phyloP scores from a whole-genome alignment of 1,140 invertebrate genomes.

The Diuraphis noxia region DNA sequence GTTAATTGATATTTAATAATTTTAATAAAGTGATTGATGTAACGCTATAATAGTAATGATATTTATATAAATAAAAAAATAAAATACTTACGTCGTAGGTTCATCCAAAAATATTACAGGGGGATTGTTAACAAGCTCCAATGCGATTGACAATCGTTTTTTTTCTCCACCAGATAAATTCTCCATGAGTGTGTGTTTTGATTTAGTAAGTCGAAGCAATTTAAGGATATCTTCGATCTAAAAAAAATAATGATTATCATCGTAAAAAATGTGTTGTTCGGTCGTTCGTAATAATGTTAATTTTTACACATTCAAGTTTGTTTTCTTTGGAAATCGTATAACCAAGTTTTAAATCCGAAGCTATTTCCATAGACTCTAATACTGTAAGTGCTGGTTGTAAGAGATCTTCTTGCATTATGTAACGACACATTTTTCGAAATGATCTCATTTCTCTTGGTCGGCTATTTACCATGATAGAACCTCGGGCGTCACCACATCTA shows the following conservation, averaged over 20 bases:
- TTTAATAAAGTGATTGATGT: neutral
- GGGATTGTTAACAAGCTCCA: conserved; percentile 94
- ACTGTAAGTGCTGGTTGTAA: conserved; percentile 84
- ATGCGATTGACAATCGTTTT: conserved; percentile 87
- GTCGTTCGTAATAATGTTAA: neutral
- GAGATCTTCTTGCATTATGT: conserved; percentile 94
- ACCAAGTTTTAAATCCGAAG: conserved; percentile 84
- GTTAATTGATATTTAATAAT: neutral
- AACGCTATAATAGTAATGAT: neutral
- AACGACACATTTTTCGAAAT: conserved; percentile 86
- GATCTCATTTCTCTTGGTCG: conserved; percentile 71
- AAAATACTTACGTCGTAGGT: conserved; percentile 74
- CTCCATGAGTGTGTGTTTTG: conserved; percentile 71
- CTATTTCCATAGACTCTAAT: conserved; percentile 80
- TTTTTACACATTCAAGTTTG: conserved; percentile 73
- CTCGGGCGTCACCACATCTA: conserved; percentile 66
- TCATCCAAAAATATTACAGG: conserved; percentile 84
- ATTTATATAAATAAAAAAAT: neutral
- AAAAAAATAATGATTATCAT: conserved; percentile 58
- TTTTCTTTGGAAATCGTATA: conserved; percentile 66
- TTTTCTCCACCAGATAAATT: conserved; percentile 87
- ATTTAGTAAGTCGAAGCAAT: conserved; percentile 67
- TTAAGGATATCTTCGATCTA: conserved; percentile 75
- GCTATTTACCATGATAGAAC: conserved; percentile 75
- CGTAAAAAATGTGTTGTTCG: neutral